Evolutionary conservation across 2,797 vertebrate genomes (phyloP), one percentile per base, ranked within the genome.

Genomic region (Nannoperca australis): DNA sequence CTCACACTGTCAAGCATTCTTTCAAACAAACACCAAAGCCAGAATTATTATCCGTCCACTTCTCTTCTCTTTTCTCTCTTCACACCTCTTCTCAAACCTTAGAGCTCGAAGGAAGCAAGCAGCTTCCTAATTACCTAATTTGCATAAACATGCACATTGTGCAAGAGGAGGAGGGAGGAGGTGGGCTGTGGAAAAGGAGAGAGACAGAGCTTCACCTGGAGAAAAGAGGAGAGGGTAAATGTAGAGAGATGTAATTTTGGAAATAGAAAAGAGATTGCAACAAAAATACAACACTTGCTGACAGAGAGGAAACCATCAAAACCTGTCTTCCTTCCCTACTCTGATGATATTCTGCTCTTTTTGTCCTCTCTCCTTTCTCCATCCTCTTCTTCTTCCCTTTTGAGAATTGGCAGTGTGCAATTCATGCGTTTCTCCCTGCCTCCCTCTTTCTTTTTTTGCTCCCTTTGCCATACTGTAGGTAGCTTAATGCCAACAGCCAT

Each of bases 71-170:
- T 67, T 67, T 32, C 72, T 74, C 30, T 77, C 70, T 50, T 49
- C 56, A 60, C 69, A 73, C 81, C 66, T 85, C 63, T 67, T 45
- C 68, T 68, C n/a, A 76, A 70, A 71, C 70, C 74, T 71, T 30
- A 27, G n/a, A 75, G 80, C 84, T 83, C n/a, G 20, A 73, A 79
- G 85, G 86, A 81, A 89, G 81, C 78, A 50, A 71, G 79, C 82
- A 85, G 88, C 76, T 88, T 84, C 86, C 84, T 93, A 94, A 94
- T 93, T 86, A 92, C 81, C 82, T 88, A 44, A 93, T 95, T 93
- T 94, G 86, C 91, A 95, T 94, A 91, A 91, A 90, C 88, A 90
- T 76, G 83, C 88, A 88, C 74, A 82, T 61, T 85, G 89, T 83
- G 77, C 62, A 56, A 45, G 70, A 54, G 36, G 70, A 54, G 36